Conservation (phyloP, 2,113 vertebrate species). For the Vulpes vulpes region DNA sequence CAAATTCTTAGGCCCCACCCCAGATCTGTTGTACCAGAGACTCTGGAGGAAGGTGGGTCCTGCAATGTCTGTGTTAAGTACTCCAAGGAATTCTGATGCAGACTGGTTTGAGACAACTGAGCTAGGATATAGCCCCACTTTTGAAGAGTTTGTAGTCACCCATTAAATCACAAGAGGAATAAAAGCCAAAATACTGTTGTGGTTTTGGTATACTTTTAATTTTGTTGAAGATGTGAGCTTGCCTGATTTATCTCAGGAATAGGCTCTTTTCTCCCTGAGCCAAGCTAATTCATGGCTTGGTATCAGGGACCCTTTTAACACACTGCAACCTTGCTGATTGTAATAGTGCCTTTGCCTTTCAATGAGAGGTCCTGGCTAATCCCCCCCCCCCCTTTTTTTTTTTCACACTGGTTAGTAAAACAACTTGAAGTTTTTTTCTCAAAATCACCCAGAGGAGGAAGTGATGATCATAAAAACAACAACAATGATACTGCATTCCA, state of each 20-base stretch:
- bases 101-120: background rate
- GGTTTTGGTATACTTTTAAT: conserved; percentile 31
- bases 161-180: background rate
- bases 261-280: conserved; percentile 47
- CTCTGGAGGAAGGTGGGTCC: background rate
- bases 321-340: conserved; percentile 31
- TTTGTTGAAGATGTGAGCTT: conserved; percentile 47
- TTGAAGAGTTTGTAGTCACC: background rate
- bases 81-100: background rate
- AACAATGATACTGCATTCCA: background rate
- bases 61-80: background rate
- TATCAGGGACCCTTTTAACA: conserved; percentile 46
- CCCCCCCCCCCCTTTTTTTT: background rate
- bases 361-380: conserved; percentile 53
- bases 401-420: conserved; percentile 8
- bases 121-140: background rate
- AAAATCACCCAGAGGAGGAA: conserved; percentile 32
- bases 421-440: background rate
- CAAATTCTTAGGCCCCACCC: background rate
- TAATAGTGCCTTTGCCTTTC: conserved; percentile 48
- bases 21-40: background rate
- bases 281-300: conserved; percentile 50
- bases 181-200: background rate
- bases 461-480: background rate
- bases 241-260: conserved; percentile 45